These are phyloP conservation scores for Drosophila serrata DNA, from an alignment of 1,140 invertebrate species.

Conservation along the genomic window DNA sequence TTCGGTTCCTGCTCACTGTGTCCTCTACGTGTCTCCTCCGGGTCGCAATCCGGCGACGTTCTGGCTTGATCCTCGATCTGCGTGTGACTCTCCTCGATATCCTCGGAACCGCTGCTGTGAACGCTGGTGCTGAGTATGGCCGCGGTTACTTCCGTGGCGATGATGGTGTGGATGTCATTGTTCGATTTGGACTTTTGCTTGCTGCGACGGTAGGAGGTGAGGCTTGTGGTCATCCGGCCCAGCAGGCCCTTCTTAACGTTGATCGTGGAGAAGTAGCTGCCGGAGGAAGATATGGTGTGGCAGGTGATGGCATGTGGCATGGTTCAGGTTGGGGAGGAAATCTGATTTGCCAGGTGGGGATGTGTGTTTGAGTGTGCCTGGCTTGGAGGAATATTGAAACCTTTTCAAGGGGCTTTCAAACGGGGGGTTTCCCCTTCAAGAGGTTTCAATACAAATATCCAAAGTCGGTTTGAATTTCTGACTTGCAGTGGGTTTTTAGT, in stretches of 20 bases:
- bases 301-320: conserved; percentile 4
- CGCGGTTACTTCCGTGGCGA: conserved; percentile 69
- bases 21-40: background rate
- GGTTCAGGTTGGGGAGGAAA: background rate
- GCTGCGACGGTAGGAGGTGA: conserved; percentile 82
- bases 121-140: conserved; percentile 50
- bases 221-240: conserved; percentile 83
- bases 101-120: conserved; percentile 40
- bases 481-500: background rate
- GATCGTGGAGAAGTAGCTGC: conserved; percentile 83
- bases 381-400: background rate
- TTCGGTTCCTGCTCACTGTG: background rate
- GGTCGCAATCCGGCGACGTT: conserved; percentile 6
- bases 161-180: conserved; percentile 81
- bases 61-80: conserved; percentile 3
- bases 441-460: background rate
- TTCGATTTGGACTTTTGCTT: conserved; percentile 84
- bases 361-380: conserved; percentile 37
- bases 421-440: background rate
- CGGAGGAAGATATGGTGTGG: background rate
- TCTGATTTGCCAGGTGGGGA: background rate
- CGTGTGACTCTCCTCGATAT: conserved; percentile 11
- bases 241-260: conserved; percentile 81
- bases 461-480: background rate
- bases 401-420: background rate